phyloP scores from a whole-genome alignment of 2,888 invertebrate genomes.

The Poecilobothrus nobilitatus region DNA sequence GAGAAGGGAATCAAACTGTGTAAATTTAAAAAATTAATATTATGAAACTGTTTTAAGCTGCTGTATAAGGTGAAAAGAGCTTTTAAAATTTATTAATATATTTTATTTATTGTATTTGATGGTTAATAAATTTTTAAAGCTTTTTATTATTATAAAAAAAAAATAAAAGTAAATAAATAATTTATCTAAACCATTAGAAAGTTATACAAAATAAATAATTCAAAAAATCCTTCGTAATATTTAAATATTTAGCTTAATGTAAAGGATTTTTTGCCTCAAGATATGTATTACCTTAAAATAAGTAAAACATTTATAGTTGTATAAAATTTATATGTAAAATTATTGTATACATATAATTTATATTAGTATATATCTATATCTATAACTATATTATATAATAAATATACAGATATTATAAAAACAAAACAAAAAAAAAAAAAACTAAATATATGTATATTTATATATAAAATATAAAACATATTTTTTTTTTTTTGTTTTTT shows the following conservation, averaged over 20 bases:
- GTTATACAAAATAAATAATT: background rate
- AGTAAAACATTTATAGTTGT: conserved; percentile 1
- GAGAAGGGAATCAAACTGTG: no score
- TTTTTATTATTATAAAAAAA: background rate
- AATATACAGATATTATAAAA: no score
- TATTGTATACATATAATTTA: background rate
- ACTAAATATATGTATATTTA: no score
- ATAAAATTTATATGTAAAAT: background rate
- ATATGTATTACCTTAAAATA: background rate
- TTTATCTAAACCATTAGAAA: background rate
- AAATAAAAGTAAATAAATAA: background rate
- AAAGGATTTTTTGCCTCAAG: background rate
- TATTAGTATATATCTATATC: background rate
- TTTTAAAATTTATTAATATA: conserved; percentile 5
- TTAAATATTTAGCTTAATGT: background rate
- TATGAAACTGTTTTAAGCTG: background rate
- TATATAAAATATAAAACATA: no score
- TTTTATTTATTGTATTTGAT: background rate
- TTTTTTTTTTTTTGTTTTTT: background rate
- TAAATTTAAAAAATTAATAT: no score
- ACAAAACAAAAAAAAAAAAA: no score
- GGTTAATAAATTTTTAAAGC: background rate
- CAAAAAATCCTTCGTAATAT: background rate
- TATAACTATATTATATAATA: background rate
- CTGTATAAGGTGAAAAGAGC: background rate